These are phyloP conservation scores for Spodoptera litura DNA, from an alignment of 1,140 invertebrate genomes.

Conservation along the genomic window DNA sequence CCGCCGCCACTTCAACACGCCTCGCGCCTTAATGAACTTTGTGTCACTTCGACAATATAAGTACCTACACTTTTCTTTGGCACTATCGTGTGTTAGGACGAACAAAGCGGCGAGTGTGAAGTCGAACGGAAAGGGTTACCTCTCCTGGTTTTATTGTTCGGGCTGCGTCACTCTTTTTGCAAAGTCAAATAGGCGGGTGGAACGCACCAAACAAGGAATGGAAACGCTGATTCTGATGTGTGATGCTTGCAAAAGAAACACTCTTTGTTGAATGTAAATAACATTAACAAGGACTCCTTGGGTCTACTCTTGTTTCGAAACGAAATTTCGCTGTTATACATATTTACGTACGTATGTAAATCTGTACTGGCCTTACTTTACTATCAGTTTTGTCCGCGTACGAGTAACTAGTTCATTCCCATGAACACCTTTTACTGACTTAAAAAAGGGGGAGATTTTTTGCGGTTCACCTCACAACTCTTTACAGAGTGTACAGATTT, in stretches of 20 bases:
- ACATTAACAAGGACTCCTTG: no score
- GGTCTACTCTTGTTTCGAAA: no score
- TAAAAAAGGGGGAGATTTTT: no score
- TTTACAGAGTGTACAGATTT: no score
- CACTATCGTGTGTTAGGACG: conserved; percentile 77
- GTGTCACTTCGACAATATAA: conserved; percentile 79
- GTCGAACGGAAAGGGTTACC: conserved; percentile 38
- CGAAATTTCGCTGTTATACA: no score
- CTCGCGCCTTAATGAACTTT: conserved; percentile 83
- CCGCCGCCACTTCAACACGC: conserved; percentile 81
- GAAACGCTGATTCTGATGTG: conserved; percentile 4
- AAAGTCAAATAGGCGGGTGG: conserved; percentile 65
- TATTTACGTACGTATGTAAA: no score
- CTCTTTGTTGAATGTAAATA: neutral
- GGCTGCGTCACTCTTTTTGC: conserved; percentile 66
- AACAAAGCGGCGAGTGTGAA: conserved; percentile 71
- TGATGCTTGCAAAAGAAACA: neutral
- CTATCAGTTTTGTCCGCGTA: no score
- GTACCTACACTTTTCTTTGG: conserved; percentile 79
- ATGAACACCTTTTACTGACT: no score
- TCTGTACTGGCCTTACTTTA: no score
- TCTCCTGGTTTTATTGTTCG: conserved; percentile 76
- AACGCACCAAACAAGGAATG: conserved; percentile 17
- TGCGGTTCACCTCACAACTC: no score
- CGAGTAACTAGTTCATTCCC: no score